These are phyloP conservation scores for Lophura nycthemera DNA, from an alignment of 2,113 vertebrate species.

Conservation along the genomic window DNA sequence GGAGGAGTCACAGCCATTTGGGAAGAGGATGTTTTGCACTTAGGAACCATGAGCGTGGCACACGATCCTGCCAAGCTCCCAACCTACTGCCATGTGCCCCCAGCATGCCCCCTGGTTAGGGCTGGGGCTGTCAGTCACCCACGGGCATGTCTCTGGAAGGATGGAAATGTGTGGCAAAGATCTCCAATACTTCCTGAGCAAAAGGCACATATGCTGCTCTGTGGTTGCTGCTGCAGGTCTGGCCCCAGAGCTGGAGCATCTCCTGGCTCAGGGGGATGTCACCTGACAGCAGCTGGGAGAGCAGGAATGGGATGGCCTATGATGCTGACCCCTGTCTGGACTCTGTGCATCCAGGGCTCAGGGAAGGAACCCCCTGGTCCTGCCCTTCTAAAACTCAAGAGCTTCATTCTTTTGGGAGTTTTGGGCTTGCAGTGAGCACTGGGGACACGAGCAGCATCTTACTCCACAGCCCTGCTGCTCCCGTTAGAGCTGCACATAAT, in stretches of 20 bases:
- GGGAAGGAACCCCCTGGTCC: neutral
- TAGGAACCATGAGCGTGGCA: neutral
- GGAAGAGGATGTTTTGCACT: neutral
- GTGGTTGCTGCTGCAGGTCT: neutral
- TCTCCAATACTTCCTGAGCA: neutral
- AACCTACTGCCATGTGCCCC: neutral
- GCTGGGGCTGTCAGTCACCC: neutral
- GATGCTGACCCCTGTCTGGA: neutral
- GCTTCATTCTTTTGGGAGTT: neutral
- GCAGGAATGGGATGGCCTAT: rapidly evolving
- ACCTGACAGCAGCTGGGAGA: neutral
- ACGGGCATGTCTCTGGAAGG: rapidly evolving
- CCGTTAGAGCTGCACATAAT: rapidly evolving
- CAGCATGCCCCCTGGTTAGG: rapidly evolving
- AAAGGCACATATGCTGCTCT: neutral
- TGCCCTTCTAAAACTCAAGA: neutral
- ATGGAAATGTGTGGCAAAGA: neutral
- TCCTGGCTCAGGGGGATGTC: neutral
- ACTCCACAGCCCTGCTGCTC: rapidly evolving
- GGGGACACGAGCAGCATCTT: neutral
- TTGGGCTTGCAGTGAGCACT: too few relatives aligned
- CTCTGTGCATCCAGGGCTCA: neutral
- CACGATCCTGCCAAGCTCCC: neutral
- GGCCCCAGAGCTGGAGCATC: neutral
- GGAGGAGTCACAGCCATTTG: neutral